A percentile compares a stretch with the other conserved stretches of the same genome.
phyloP scores from a whole-genome alignment of 1,140 invertebrate genomes.

The Lepidostoma basale region DNA sequence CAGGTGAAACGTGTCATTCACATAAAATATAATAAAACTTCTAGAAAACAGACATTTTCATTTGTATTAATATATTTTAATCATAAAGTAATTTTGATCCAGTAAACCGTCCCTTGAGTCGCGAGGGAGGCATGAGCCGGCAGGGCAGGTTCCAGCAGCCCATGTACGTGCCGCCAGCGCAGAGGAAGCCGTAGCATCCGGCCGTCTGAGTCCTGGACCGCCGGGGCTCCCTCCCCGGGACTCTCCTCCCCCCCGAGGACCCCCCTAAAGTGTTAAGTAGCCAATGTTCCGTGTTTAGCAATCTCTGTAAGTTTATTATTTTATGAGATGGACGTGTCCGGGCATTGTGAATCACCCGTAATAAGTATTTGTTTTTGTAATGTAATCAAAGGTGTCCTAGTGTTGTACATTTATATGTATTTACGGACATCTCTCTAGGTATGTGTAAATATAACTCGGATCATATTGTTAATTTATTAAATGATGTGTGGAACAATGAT shows the following conservation, averaged over 20 bases:
- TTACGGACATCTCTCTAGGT: too few relatives aligned
- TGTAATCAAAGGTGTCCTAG: too few relatives aligned
- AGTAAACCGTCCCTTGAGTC: conserved; percentile 29
- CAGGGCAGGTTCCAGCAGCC: conserved; percentile 50
- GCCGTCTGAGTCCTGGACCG: conserved; percentile 40
- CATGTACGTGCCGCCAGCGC: conserved; percentile 55
- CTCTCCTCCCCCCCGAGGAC: background rate
- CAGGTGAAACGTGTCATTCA: too few relatives aligned
- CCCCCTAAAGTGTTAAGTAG: conserved; percentile 20
- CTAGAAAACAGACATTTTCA: too few relatives aligned
- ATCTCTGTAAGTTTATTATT: conserved; percentile 22
- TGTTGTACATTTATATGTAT: too few relatives aligned
- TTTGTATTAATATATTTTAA: too few relatives aligned
- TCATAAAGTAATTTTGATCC: too few relatives aligned
- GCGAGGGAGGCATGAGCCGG: conserved; percentile 25
- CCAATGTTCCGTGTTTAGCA: conserved; percentile 15
- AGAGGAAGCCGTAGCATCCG: conserved; percentile 48
- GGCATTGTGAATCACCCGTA: background rate
- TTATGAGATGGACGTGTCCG: conserved; percentile 30
- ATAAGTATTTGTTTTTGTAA: conserved; percentile 1
- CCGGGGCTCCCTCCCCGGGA: background rate
- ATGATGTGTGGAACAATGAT: too few relatives aligned
- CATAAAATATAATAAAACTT: too few relatives aligned
- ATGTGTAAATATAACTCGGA: too few relatives aligned
- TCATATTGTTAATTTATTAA: too few relatives aligned